Base-by-base conservation (phyloP, 1,140 invertebrate genomes). In the Hylaeus volcanicus region DNA sequence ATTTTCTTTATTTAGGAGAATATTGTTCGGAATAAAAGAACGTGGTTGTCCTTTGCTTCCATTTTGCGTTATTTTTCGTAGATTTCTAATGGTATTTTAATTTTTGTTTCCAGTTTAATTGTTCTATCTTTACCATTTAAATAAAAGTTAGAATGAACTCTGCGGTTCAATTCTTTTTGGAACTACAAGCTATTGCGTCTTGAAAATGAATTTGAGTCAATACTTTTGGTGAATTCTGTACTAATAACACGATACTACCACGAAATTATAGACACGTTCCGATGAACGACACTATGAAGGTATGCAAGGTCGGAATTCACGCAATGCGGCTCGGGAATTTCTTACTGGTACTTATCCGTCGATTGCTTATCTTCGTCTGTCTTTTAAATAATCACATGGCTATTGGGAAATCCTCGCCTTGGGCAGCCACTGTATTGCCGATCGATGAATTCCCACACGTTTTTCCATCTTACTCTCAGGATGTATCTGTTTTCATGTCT, bases 351-450 rank as follows among this genome's bases (percentile, higher is more conserved):
- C 37, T 81, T n/a, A 66, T 51, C 11, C 55, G 41, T 39, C 56
- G 58, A 9, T 53, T 12, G 39, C 56, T 60, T 84, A 77, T 82
- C 70, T 61, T 48, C 56, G 48, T 51, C 68, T 68, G 51, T 64
- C 64, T 77, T 71, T 85, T 74, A 74, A 77, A 85, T 79, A 86
- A 74, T 85, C 74, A 65, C 70, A 41, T 55, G 58, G 41, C 60
- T 74, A 86, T 85, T 85, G 79, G 68, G 83, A 86, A 86, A 86
- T 60, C 58, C 48, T 85, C 56, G 15, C 73, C 83, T 85, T 86
- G 83, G 68, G 45, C 39, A 80, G 26, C 43, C 66, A 75, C n/a
- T 70, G 41, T 70, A 56, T 73, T 72, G 68, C 74, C 74, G 60
- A 12, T 74, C 53, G 61, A 74, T 74, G 79, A 74, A 68, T 71